phyloP scores from a whole-genome alignment of 35 echinoderm and acorn worm species.

The Heliocidaris erythrogramma region DNA sequence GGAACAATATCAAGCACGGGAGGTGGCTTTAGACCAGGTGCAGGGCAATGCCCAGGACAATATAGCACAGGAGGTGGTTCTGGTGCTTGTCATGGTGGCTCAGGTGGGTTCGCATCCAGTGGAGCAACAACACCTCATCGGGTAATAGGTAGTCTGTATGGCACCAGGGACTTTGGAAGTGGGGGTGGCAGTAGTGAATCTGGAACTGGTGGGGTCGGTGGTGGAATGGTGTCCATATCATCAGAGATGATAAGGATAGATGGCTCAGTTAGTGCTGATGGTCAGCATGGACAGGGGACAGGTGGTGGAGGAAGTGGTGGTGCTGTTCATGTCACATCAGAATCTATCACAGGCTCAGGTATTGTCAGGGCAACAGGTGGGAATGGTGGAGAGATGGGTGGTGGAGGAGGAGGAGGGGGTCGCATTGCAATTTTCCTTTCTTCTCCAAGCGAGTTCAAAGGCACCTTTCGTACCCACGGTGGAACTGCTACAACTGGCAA shows the following conservation, averaged over 20 bases:
- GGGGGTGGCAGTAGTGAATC: conserved; percentile 67
- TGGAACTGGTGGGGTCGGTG: conserved; percentile 67
- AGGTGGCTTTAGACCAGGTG: conserved; percentile 47
- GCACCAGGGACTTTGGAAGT: conserved; percentile 76
- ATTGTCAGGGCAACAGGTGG: conserved; percentile 59
- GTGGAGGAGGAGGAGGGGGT: conserved; percentile 86
- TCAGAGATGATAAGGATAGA: conserved; percentile 59
- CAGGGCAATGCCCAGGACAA: conserved; percentile 63
- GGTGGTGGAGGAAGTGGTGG: conserved; percentile 88
- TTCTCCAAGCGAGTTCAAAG: conserved; percentile 59
- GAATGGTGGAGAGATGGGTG: conserved; percentile 52
- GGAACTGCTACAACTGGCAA: conserved; percentile 22
- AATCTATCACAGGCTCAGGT: conserved; percentile 65
- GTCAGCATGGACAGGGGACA: conserved; percentile 35
- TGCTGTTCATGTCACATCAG: conserved; percentile 52
- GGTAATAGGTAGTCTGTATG: conserved; percentile 75
- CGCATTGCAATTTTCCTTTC: conserved; percentile 55
- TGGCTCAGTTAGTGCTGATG: conserved; percentile 74
- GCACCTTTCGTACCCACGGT: conserved; percentile 57
- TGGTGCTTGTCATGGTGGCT: conserved; percentile 82
- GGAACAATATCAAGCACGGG: conserved; percentile 63
- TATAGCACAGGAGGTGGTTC: conserved; percentile 49
- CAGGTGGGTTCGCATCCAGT: conserved; percentile 63
- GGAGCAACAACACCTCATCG: conserved; percentile 10
- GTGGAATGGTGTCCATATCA: conserved; percentile 63